Percentiles rank a stretch among this genome's conserved stretches.
These are phyloP conservation scores for Paramormyrops kingsleyae DNA, from an alignment of 2,113 vertebrate genomes.

Conservation along the genomic window DNA sequence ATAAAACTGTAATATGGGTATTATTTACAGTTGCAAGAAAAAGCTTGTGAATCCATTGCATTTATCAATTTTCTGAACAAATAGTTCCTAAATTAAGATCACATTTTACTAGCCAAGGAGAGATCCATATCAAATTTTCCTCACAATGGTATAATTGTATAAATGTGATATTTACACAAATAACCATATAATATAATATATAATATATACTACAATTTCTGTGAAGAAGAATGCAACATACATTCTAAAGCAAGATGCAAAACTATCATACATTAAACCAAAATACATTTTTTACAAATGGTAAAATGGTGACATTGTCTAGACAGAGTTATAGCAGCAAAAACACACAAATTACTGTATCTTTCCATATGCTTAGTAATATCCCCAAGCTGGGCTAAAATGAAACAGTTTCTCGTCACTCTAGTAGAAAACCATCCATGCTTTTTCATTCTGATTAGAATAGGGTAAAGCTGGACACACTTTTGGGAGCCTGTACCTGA, in stretches of 20 bases:
- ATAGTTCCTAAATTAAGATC: neutral
- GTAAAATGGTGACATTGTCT: neutral
- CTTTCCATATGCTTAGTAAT: neutral
- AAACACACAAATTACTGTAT: neutral
- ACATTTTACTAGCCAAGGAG: neutral
- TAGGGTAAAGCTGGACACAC: neutral
- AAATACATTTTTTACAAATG: neutral
- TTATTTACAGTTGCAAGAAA: neutral
- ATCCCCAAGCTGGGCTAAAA: neutral
- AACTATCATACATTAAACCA: neutral
- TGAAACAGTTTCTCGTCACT: neutral
- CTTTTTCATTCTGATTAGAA: neutral
- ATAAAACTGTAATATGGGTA: neutral
- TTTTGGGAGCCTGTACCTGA: neutral
- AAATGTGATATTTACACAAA: neutral
- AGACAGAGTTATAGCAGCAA: neutral
- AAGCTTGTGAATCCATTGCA: neutral
- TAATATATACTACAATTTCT: neutral
- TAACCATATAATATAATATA: too few species aligned
- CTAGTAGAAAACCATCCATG: neutral
- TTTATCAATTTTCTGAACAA: neutral
- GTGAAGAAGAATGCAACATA: neutral
- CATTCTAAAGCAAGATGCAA: neutral
- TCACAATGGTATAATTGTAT: neutral
- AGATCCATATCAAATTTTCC: neutral